phyloP scores from a whole-genome alignment of 2,797 vertebrate genomes.

The Xiphorhynchus erythropygius region DNA sequence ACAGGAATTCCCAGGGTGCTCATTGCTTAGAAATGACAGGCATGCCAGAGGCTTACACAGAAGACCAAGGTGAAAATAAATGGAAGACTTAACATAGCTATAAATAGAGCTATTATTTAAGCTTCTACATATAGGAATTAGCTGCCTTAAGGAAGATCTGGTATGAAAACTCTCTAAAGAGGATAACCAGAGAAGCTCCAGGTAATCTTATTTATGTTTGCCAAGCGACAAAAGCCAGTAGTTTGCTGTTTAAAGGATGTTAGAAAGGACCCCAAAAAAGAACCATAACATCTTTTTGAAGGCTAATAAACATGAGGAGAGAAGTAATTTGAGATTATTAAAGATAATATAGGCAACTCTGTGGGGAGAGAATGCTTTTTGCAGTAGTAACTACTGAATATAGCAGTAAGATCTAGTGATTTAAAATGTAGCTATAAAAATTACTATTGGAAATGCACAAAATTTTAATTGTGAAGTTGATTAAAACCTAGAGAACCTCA shows the following conservation, averaged over 20 bases:
- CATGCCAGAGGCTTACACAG: background rate
- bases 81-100: background rate
- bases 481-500: background rate
- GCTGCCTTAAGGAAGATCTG: background rate
- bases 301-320: background rate
- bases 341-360: background rate
- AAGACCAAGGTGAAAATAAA: constrained; percentile 10
- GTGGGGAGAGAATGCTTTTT: fast-evolving
- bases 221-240: background rate
- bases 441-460: background rate
- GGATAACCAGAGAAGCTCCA: background rate
- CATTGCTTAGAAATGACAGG: constrained; percentile 5
- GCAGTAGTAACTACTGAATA: background rate
- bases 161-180: background rate
- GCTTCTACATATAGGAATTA: background rate
- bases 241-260: background rate
- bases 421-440: background rate
- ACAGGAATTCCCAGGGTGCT: background rate
- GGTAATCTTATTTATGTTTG: background rate
- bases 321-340: background rate
- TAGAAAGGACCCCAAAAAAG: background rate
- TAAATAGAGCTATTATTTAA: constrained; percentile 42
- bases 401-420: background rate
- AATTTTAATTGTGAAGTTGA: background rate
- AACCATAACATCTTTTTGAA: background rate